phyloP scores from a whole-genome alignment of 2,888 invertebrate species.

The Syritta pipiens region DNA sequence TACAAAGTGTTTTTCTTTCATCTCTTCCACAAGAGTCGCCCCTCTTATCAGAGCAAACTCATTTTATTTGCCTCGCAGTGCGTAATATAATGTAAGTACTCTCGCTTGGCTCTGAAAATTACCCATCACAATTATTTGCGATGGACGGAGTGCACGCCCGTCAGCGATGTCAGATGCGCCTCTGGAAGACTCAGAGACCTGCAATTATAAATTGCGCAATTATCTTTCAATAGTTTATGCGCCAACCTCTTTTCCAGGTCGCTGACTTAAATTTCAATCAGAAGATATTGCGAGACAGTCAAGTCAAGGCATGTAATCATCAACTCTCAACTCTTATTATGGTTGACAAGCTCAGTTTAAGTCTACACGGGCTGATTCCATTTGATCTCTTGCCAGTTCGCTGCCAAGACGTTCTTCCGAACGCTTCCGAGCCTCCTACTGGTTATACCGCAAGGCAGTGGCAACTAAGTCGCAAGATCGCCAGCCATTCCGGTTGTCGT shows the following conservation, averaged over 20 bases:
- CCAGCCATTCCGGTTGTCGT: no score
- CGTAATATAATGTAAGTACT: background rate
- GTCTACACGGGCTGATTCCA: slow-evolving; percentile 28
- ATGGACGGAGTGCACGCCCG: slow-evolving; percentile 25
- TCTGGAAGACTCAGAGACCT: slow-evolving; percentile 20
- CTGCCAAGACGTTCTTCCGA: slow-evolving; percentile 18
- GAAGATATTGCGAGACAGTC: slow-evolving; percentile 37
- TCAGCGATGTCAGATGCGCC: slow-evolving; percentile 14
- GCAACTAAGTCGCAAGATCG: slow-evolving; percentile 46
- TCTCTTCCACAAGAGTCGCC: slow-evolving; percentile 1
- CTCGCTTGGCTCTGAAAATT: slow-evolving; percentile 8
- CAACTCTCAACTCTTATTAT: slow-evolving; percentile 27
- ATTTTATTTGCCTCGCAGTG: slow-evolving; percentile 26
- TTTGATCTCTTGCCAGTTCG: slow-evolving; percentile 25
- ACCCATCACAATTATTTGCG: slow-evolving; percentile 27
- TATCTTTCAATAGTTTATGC: slow-evolving; percentile 33
- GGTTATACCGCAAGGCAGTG: no score
- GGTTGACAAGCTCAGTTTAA: slow-evolving; percentile 50
- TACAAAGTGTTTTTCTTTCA: background rate
- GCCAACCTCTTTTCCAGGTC: slow-evolving; percentile 3
- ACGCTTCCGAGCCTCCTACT: no score
- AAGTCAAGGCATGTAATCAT: slow-evolving; percentile 45
- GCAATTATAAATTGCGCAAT: slow-evolving; percentile 50
- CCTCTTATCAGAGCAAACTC: slow-evolving; percentile 7
- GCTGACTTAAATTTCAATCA: slow-evolving; percentile 39